Evolutionary conservation across 2,797 vertebrate genomes (phyloP).

Genomic region (Onychomys torridus): DNA sequence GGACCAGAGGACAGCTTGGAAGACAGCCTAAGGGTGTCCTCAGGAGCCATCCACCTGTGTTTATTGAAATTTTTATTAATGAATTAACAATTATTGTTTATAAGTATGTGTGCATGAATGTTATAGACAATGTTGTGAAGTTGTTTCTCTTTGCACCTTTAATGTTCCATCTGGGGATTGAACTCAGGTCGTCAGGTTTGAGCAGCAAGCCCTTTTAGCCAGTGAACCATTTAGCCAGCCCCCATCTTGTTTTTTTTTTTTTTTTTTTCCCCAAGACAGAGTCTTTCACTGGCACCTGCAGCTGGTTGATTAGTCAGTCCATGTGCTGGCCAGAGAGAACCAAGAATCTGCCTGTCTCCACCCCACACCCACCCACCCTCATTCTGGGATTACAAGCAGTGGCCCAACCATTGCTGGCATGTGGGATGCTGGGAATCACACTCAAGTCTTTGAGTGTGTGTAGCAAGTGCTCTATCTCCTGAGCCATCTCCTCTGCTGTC

Average conservation of each 20-base stretch:
- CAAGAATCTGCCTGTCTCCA: neutral
- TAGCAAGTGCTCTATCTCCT: neutral
- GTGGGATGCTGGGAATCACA: neutral
- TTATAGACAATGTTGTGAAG: neutral
- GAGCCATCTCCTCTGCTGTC: neutral
- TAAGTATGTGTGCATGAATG: neutral
- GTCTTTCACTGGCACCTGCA: neutral
- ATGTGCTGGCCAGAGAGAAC: neutral
- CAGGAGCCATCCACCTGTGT: neutral
- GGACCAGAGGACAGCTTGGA: neutral
- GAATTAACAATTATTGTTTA: neutral
- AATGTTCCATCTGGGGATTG: neutral
- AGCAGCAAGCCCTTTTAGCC: neutral
- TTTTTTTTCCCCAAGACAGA: too few species aligned
- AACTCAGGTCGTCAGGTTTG: neutral
- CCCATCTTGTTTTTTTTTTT: neutral
- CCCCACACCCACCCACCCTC: neutral
- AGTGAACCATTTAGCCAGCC: neutral
- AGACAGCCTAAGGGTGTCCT: neutral
- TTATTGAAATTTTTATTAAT: neutral
- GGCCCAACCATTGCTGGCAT: neutral
- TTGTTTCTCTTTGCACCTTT: neutral
- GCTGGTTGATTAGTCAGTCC: neutral
- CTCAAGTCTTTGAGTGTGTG: neutral
- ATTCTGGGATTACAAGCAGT: neutral